Base-by-base conservation (phyloP, 2,113 vertebrate species). In the Gallinago jamesoni region DNA sequence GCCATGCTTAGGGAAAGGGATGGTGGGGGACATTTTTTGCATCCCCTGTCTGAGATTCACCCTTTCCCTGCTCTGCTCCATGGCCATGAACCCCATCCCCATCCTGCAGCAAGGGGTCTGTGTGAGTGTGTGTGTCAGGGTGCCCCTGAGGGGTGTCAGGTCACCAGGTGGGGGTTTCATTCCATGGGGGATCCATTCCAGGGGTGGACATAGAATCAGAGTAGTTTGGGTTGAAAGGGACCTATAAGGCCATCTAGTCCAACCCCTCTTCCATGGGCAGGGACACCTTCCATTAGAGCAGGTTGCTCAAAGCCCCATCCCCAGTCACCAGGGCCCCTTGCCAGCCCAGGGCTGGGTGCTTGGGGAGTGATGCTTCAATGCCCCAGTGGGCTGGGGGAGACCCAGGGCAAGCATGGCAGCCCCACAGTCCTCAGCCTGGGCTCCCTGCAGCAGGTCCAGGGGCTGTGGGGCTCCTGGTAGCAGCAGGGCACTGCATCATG, bases 1-100 rank as follows among this genome's bases (percentile, higher is more conserved):
- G 10, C 6, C 2, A 0, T 55, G 37, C 39, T 78, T 28, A 8
- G 14, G 27, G 41, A 20, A 20, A 16, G 4, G 2, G 8, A 11
- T 27, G 27, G 28, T 33, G 31, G 5, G 3, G 3, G 13, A 37
- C n/a, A 33, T 55, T 39, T 63, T 28, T 64, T 70, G 48, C 47
- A 21, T 37, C 17, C 9, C 24, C 56, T 41, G 25, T 23, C 55
- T 18, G 22, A 45, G 18, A 18, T 33, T 35, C 43, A 10, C 48
- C 19, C 9, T 35, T 12, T 47, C n/a, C 57, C 63, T 79, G 48
- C 56, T 28, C 56, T 2, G 4, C n/a, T 24, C 75, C 1, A 1
- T 22, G 10, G 25, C 37, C 39, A 39, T 39, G 39, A 39, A 39
- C 39, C 59, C 24, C 55, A 50, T 25, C 25, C 22, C 27, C 31